Base-by-base conservation (phyloP, 2,888 invertebrate genomes). In the Plagodis pulveraria region DNA sequence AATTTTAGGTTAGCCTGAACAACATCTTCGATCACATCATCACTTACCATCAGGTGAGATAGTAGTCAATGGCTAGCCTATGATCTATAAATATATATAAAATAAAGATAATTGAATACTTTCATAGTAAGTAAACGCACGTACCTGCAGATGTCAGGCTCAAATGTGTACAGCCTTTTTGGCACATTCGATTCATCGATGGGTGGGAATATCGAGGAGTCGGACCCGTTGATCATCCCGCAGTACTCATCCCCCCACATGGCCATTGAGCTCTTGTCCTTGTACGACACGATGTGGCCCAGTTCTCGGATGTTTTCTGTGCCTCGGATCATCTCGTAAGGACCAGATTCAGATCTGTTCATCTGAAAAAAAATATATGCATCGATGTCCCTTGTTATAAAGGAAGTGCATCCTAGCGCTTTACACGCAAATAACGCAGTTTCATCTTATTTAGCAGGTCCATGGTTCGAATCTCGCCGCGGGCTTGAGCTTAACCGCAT, bases 91-190 rank as follows among this genome's bases (percentile, higher is more conserved):
- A 1, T 22, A 22, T 2, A 22, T 22, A 22, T n/a, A 22, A 22
- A 22, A 22, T 22, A 22, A 22, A 22, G 2, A 22, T 4, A 22
- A n/a, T n/a, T 22, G 4, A 22, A 22, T 22, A 4, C 22, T 22
- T 22, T 22, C 4, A 22, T 22, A 22, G 22, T 22, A 36, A 1
- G 9, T 36, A 36, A 6, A 36, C 9, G 40, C 10, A 62, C 70
- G 67, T 70, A 94, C 94, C 94, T 91, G 90, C 95, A 95, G 40
- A 94, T 79, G 62, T 95, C 94, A 0, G 93, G 85, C 49, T 93
- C 89, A 60, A 93, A 95, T 0, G 86, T 87, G 56, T 93, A 88
- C 11, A 94, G 65, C 50, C 70, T 85, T 32, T 83, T 63, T 0
- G 86, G 82, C 0, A 87, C 80, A 6, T 86, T 73, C 9, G 66